Base-by-base conservation (phyloP, 1,140 invertebrate genomes). In the Hyposmocoma kahamanoa region DNA sequence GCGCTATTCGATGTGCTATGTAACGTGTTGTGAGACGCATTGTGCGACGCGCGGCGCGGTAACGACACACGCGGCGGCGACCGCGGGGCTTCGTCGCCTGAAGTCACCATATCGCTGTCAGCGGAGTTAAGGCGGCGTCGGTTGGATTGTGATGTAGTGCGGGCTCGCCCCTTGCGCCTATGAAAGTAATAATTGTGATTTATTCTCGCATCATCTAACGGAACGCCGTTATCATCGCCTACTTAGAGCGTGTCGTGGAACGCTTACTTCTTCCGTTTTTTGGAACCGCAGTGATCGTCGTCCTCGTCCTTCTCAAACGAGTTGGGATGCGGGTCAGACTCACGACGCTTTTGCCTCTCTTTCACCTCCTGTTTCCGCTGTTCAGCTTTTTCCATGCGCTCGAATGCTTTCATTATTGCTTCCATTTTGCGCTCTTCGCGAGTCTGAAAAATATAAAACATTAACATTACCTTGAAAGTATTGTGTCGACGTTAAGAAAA, bases 351-450 rank as follows among this genome's bases (percentile, higher is more conserved):
- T 61, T 85, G 62, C 67, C 88, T 66, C 28, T 87, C 86, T 41
- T 82, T 88, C 1, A 91, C 90, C 59, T 93, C 92, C 65, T 94
- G 92, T 62, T 93, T 93, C n/a, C 92, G 83, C 43, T 93, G 91
- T 65, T 94, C 90, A 11, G 91, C 91, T 59, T 94, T 94, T 60
- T 95, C 94, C 87, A 95, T 89, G 22, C 93, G 88, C 59, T 94
- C 94, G 78, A 99, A 96, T 0, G 96, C 95, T 70, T 96, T 95
- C 91, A 99, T 93, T 56, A 97, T 96, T 0, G 96, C 96, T 69
- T 97, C 95, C 89, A 99, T 92, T 86, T 99, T 99, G n/a, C 96
- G 89, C 68, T 99, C 97, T 81, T 99, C 97, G 2, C 96, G 86
- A 1, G 94, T 95, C 92, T 95, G 84, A 42, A 84, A 82, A 26